Evolutionary conservation across 2,113 vertebrate genomes (phyloP), one percentile per base, ranked within the genome.

Genomic region (Chloropsis cyanopogon): DNA sequence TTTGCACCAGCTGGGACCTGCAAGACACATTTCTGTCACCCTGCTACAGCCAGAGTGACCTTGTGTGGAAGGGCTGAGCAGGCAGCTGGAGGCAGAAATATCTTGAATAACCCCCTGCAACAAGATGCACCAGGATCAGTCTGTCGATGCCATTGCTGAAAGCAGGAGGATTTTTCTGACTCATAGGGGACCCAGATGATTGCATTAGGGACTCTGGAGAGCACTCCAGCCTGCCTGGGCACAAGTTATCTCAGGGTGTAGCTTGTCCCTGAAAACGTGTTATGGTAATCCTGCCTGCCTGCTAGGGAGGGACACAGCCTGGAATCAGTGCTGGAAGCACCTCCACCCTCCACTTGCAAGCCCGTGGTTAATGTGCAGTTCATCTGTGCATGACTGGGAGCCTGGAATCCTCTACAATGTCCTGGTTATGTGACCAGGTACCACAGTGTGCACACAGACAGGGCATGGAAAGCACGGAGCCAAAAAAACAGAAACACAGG

Each of bases 161-260:
- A 90, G 49, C 87, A 89, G 82, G 7, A 92, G 68, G 75, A 64
- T 89, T 95, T 84, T 64, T 95, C 66, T 86, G 94, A 87, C 83
- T 93, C 91, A 90, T 3, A 81, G 42, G 54, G 42, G 80, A 78
- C 19, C 19, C n/a, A 17, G 64, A 39, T 84, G 88, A 89, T 90
- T 94, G 90, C 69, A 64, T 71, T 46, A 87, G 79, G 33, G 60
- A n/a, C 87, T 75, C 25, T 21, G 70, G 56, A 88, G 82, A 88
- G 85, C 22, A 3, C 19, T 92, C 59, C 80, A 47, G n/a, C 37
- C 77, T 82, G 69, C 64, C 29, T 37, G 59, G 20, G 12, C 56
- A n/a, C 53, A 12, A 65, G 47, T 33, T 14, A 31, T 35, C 70
- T 70, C 87, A 53, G 79, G 68, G 60, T 70, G 66, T 15, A 63